phyloP scores from a whole-genome alignment of 2,797 vertebrate genomes.

The Parotocinclus haroldoi region DNA sequence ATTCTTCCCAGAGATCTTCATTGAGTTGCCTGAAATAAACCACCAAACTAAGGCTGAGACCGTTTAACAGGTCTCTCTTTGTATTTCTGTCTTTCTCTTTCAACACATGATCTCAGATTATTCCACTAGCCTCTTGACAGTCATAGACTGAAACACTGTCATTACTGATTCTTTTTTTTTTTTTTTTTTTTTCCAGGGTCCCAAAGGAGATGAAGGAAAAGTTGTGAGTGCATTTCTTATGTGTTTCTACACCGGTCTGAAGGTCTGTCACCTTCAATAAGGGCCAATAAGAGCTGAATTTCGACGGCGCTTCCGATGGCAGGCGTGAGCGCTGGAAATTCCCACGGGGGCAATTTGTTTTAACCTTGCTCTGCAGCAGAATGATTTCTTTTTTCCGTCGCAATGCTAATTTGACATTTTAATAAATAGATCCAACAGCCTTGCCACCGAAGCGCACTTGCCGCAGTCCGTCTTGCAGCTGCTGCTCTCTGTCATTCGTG shows the following conservation, averaged over 20 bases:
- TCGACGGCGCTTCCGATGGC: neutral
- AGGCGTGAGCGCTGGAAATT: conserved; percentile 35
- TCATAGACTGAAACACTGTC: neutral
- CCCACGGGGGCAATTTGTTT: conserved; percentile 62
- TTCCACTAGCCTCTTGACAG: too few species aligned
- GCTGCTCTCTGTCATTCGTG: conserved; percentile 68
- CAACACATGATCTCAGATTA: neutral
- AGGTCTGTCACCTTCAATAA: too few species aligned
- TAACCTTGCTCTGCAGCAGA: conserved; percentile 67
- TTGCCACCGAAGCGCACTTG: conserved; percentile 56
- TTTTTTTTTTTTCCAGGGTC: conserved; percentile 76
- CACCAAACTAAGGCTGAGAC: too few species aligned
- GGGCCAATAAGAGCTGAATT: too few species aligned
- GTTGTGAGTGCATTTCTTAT: conserved; percentile 71
- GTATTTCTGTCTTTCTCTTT: neutral
- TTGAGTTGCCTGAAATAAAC: too few species aligned
- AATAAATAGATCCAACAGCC: conserved; percentile 73
- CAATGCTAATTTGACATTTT: conserved; percentile 78
- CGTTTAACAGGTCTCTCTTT: too few species aligned
- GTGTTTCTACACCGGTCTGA: neutral
- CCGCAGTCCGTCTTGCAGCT: too few species aligned
- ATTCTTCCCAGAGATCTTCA: too few species aligned
- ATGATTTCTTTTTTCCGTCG: conserved; percentile 67
- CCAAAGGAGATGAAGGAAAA: conserved; percentile 88
- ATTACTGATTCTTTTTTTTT: conserved; percentile 2